phyloP scores from a whole-genome alignment of 2,113 vertebrate genomes.

The Hippocampus barbouri region DNA sequence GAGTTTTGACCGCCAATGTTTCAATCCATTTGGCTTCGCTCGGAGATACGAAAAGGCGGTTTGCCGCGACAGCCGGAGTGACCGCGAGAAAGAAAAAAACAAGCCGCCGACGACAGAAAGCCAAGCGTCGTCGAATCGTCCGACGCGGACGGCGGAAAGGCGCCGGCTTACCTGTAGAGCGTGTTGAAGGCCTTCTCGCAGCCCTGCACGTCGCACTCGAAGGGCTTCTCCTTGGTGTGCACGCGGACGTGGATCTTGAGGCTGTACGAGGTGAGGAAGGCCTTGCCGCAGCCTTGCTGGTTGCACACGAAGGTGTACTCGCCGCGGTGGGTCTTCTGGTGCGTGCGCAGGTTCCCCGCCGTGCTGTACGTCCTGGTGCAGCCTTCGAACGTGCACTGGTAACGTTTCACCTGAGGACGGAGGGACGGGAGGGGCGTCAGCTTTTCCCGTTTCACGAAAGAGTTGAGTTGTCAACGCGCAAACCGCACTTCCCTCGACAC shows the following conservation, averaged over 20 bases:
- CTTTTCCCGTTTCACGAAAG: no score
- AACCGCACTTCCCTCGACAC: no score
- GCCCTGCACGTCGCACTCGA: constrained; percentile 95
- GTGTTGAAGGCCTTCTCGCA: constrained; percentile 98
- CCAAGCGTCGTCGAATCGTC: no score
- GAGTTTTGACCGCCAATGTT: no score
- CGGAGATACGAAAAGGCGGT: no score
- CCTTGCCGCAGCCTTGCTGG: constrained; percentile 95
- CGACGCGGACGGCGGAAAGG: no score
- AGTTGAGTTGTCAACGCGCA: no score
- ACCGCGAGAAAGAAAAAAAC: no score
- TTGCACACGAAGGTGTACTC: constrained; percentile 98
- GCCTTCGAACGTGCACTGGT: constrained; percentile 97
- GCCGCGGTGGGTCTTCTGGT: constrained; percentile 95
- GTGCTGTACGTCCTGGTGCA: constrained; percentile 97
- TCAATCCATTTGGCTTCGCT: no score
- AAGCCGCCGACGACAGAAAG: no score
- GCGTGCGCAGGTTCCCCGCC: constrained; percentile 94
- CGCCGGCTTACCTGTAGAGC: constrained; percentile 80
- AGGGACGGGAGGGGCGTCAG: no score
- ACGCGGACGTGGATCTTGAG: constrained; percentile 97
- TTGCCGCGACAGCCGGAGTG: no score
- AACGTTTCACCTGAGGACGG: constrained; percentile 85
- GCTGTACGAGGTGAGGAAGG: constrained; percentile 98
- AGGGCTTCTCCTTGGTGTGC: constrained; percentile 98